Conservation (phyloP, 2,888 invertebrate genomes). For the Siphonodentalium dalli region DNA sequence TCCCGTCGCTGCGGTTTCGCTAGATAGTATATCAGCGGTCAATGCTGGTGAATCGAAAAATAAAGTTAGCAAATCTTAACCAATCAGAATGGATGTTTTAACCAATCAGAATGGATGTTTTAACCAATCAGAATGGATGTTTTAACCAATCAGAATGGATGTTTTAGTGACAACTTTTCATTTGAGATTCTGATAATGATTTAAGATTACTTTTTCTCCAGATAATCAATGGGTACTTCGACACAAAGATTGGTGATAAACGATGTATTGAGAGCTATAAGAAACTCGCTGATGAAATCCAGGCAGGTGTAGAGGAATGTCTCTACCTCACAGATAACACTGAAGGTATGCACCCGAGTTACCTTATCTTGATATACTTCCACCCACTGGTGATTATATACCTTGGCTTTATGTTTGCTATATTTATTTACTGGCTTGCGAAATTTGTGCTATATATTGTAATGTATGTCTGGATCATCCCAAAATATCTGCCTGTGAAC, state of each 20-base stretch:
- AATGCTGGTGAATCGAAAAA: too few relatives aligned
- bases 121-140: background rate
- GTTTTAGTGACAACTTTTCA: background rate
- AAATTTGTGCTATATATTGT: background rate
- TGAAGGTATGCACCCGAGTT: conserved; percentile 40
- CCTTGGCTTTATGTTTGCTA: background rate
- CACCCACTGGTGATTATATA: background rate
- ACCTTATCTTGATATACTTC: background rate
- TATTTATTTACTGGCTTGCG: background rate
- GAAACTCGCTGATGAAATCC: conserved; percentile 77
- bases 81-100: too few relatives aligned
- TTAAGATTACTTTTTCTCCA: conserved; percentile 53
- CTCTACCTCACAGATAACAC: conserved; percentile 83
- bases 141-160: background rate
- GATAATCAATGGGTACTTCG: conserved; percentile 82
- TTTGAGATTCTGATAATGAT: conserved; percentile 20
- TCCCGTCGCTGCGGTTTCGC: too few relatives aligned
- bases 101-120: background rate
- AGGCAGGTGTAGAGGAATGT: conserved; percentile 73
- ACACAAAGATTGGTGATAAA: conserved; percentile 85
- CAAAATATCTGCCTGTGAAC: too few relatives aligned
- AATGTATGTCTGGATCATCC: too few relatives aligned
- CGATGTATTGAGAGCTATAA: conserved; percentile 80
- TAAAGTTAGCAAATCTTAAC: too few relatives aligned
- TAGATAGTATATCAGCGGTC: too few relatives aligned